A percentile compares a stretch with the other conserved stretches of the same genome.
phyloP scores from a whole-genome alignment of 2,797 vertebrate genomes.

The Mormyrus hasselquistii region DNA sequence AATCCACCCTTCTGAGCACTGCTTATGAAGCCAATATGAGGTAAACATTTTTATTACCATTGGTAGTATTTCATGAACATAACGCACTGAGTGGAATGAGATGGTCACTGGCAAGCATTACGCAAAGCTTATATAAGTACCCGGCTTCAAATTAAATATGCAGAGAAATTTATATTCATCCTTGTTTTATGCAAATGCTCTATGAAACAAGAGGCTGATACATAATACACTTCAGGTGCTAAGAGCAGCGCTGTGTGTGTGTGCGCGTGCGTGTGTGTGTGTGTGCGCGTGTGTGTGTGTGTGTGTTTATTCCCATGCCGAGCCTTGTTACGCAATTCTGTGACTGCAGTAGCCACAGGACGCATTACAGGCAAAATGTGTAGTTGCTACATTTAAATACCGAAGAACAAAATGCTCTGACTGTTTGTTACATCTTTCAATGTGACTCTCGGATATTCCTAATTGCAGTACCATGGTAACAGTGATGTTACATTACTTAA shows the following conservation, averaged over 20 bases:
- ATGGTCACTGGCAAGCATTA: slow-evolving; percentile 14
- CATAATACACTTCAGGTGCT: slow-evolving; percentile 29
- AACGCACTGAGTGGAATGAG: neutral
- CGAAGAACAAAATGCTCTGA: neutral
- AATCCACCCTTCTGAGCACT: neutral
- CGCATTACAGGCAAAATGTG: neutral
- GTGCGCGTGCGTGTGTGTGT: neutral
- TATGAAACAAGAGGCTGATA: neutral
- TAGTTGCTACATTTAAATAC: neutral
- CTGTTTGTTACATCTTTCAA: neutral
- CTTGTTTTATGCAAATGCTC: slow-evolving; percentile 10
- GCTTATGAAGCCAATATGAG: neutral
- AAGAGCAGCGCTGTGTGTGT: slow-evolving; percentile 14
- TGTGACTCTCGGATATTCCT: neutral
- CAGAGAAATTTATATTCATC: slow-evolving; percentile 19
- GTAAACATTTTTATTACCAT: neutral
- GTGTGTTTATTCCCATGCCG: slow-evolving; percentile 17
- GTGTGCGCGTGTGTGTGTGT: neutral
- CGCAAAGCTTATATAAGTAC: slow-evolving; percentile 17
- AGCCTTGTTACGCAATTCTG: slow-evolving; percentile 16
- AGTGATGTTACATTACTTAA: neutral
- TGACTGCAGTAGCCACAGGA: neutral
- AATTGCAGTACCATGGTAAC: slow-evolving; percentile 1
- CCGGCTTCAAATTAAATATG: slow-evolving; percentile 7
- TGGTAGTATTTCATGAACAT: slow-evolving; percentile 16